Base-by-base conservation (phyloP, 2,797 vertebrate species). In the Peromyscus melanophrys region DNA sequence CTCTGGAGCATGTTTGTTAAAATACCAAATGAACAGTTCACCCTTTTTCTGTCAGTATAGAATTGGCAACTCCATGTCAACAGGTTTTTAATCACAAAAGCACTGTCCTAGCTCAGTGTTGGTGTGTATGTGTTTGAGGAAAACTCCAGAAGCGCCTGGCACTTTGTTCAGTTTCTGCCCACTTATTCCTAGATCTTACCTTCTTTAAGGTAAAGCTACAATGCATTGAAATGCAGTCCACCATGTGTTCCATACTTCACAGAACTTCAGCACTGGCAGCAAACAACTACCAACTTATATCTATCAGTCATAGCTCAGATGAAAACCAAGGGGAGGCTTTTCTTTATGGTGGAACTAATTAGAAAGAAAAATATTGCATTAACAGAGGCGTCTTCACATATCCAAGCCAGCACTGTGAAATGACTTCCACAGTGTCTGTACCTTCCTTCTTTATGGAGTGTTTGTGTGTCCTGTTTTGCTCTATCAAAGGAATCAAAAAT, bases 301-400 rank as follows among this genome's bases (percentile, higher is more conserved):
- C 37, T 91, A 97, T 98, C 98, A 98, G 95, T 98, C 96, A 97
- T 95, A 95, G 88, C 83, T 89, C 46, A 75, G 83, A 90, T 85
- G 86, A 57, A 76, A 90, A 82, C 59, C 19, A 96, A 85, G 49
- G 49, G 63, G 73, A 97, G 78, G 27, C 4, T 89, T 97, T 95
- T 89, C 67, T 97, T 96, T 69, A 16, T 12, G 96, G 82, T 29
- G 87, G 61, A 89, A 81, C 82, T 96, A 96, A 94, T 93, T 94
- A 96, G 92, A 89, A 77, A 80, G 52, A 97, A 88, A 55, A 88
- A 97, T 80, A 95, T 97, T 94, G 90, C 92, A 96, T 4, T 0
- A 76, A 93, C 83, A 84, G 27, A 25, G 52, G 97, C 97, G 75
- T 96, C 76, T 97, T 96, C 76, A 86, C 96, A 65, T 90, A 96